These are phyloP conservation scores for Catocala fraxini DNA, from an alignment of 2,888 invertebrate genomes.

Conservation along the genomic window DNA sequence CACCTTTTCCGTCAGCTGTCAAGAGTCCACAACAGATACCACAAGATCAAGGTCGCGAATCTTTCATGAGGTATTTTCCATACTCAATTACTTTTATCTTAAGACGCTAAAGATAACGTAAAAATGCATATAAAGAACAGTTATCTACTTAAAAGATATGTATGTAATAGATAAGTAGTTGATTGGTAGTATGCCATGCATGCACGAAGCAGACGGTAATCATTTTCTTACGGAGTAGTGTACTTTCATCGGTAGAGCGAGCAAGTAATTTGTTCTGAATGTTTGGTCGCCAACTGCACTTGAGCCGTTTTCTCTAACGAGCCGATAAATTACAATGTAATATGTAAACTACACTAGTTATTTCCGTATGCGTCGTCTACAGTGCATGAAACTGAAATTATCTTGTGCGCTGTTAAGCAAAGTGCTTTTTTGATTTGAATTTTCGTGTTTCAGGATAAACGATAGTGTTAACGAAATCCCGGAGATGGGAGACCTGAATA, in stretches of 20 bases:
- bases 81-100: slow-evolving; percentile 15
- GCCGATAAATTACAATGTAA: slow-evolving; percentile 63
- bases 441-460: slow-evolving; percentile 68
- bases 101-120: slow-evolving; percentile 4
- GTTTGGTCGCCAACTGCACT: slow-evolving; percentile 64
- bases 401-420: slow-evolving; percentile 17
- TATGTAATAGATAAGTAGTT: slow-evolving; percentile 44
- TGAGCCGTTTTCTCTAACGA: slow-evolving; percentile 71
- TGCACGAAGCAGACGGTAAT: slow-evolving; percentile 56
- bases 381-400: slow-evolving; percentile 31
- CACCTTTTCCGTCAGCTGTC: slow-evolving; percentile 59
- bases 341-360: slow-evolving; percentile 50
- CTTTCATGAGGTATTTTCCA: slow-evolving; percentile 59
- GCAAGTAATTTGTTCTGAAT: slow-evolving; percentile 74
- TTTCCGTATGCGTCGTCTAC: slow-evolving; percentile 37
- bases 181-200: slow-evolving; percentile 53
- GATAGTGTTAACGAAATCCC: slow-evolving; percentile 61
- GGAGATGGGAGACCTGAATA: slow-evolving; percentile 59
- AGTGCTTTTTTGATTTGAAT: slow-evolving; percentile 23
- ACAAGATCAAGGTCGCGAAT: slow-evolving; percentile 59
- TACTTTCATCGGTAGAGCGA: slow-evolving; percentile 74
- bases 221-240: slow-evolving; percentile 66
- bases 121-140: slow-evolving; percentile 3
- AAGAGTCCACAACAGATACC: slow-evolving; percentile 53
- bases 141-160: slow-evolving; percentile 26